These are phyloP conservation scores for Spatulosminthurus flaviceps DNA, from an alignment of 2,888 invertebrate genomes.

Conservation along the genomic window DNA sequence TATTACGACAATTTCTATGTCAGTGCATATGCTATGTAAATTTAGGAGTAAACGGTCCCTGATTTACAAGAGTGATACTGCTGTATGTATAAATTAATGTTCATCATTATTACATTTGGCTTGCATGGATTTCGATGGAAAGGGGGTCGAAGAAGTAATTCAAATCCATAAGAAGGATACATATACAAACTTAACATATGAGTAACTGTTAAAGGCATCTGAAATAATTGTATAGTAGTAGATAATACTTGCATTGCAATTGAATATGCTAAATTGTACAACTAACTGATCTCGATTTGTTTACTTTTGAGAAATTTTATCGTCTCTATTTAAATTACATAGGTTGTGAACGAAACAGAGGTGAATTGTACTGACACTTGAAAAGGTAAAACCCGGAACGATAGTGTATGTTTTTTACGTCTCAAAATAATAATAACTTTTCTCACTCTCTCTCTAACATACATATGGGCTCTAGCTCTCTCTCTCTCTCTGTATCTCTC, in stretches of 20 bases:
- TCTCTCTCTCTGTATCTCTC: not conserved
- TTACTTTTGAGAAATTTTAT: not conserved
- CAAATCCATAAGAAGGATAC: too few relatives aligned
- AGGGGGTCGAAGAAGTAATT: too few relatives aligned
- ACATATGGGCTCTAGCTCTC: not conserved
- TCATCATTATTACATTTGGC: too few relatives aligned
- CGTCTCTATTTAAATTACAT: not conserved
- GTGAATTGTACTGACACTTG: not conserved
- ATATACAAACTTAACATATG: too few relatives aligned
- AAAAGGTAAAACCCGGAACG: conserved; percentile 4
- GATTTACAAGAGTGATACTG: too few relatives aligned
- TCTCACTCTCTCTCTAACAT: not conserved
- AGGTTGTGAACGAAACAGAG: not conserved
- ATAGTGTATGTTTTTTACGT: conserved; percentile 1
- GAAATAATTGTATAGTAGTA: too few relatives aligned
- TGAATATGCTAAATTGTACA: not conserved
- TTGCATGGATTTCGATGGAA: too few relatives aligned
- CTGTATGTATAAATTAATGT: too few relatives aligned
- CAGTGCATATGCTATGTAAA: too few relatives aligned
- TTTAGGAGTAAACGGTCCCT: too few relatives aligned
- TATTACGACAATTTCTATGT: too few relatives aligned
- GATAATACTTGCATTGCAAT: not conserved
- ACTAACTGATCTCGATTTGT: not conserved
- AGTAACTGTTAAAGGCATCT: too few relatives aligned
- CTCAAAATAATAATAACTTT: not conserved